These are phyloP conservation scores for Bombus consobrinus DNA, from an alignment of 1,140 invertebrate genomes.

Conservation along the genomic window DNA sequence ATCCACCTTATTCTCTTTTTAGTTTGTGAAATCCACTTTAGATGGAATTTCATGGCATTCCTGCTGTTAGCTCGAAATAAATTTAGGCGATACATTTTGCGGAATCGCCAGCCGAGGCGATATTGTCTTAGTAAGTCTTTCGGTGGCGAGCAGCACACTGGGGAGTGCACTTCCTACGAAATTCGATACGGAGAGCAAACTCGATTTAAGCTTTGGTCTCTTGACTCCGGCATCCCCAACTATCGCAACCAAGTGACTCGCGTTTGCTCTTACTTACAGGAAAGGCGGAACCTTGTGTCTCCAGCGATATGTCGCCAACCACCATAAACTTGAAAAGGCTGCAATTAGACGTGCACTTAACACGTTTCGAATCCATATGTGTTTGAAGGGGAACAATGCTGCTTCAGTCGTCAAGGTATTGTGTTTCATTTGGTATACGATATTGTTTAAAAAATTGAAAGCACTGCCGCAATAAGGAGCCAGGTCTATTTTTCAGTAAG, in stretches of 20 bases:
- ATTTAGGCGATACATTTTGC: constrained; percentile 43
- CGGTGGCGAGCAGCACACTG: constrained; percentile 49
- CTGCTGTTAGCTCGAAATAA: constrained; percentile 37
- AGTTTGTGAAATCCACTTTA: neutral
- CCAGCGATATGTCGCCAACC: constrained; percentile 20
- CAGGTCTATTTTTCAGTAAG: neutral
- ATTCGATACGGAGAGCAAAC: constrained; percentile 66
- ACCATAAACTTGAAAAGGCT: neutral
- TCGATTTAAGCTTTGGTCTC: constrained; percentile 66
- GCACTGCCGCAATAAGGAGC: neutral
- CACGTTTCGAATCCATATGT: neutral
- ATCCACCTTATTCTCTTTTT: neutral
- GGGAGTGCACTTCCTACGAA: constrained; percentile 56
- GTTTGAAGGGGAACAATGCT: neutral
- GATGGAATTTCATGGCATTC: neutral
- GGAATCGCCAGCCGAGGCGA: constrained; percentile 31
- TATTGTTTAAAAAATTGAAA: neutral
- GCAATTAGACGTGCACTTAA: constrained; percentile 30
- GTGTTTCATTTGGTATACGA: neutral
- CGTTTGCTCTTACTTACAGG: constrained; percentile 45
- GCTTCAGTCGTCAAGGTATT: neutral
- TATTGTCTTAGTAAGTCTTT: constrained; percentile 60
- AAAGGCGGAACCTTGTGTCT: constrained; percentile 38
- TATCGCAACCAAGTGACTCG: constrained; percentile 52
- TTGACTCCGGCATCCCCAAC: constrained; percentile 49